These are phyloP conservation scores for Geopemphigus sp. DNA, from an alignment of 1,140 invertebrate genomes.

Conservation along the genomic window DNA sequence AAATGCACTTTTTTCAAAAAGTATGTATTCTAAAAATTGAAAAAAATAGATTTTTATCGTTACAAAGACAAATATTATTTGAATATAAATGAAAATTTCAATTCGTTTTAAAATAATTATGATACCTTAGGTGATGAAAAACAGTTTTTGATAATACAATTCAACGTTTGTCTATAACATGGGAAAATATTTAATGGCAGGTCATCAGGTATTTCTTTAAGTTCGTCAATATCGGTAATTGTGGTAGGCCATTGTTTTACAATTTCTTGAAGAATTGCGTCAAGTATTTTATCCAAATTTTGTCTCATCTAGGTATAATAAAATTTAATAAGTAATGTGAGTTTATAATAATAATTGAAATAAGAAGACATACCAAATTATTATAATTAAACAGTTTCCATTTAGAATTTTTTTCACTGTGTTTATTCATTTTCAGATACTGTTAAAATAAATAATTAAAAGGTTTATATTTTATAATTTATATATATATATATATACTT, in stretches of 20 bases:
- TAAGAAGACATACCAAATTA: neutral
- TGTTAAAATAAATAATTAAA: neutral
- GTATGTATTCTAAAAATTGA: constrained; percentile 10
- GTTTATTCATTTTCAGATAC: neutral
- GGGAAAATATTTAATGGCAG: neutral
- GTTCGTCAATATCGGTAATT: neutral
- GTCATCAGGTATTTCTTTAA: neutral
- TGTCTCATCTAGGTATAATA: neutral
- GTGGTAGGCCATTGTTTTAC: neutral
- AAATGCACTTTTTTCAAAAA: neutral
- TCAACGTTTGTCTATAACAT: constrained; percentile 18
- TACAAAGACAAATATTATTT: neutral
- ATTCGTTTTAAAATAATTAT: neutral
- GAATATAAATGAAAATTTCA: neutral
- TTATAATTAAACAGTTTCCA: neutral
- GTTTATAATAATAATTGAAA: neutral
- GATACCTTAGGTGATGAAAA: constrained; percentile 14
- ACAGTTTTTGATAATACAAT: neutral
- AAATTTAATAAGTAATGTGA: neutral
- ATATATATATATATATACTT: neutral
- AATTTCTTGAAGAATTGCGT: neutral
- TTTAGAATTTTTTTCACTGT: neutral
- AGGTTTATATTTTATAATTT: neutral
- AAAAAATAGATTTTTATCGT: neutral
- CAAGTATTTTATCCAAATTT: neutral